A percentile compares a stretch with the other conserved stretches of the same genome.
Evolutionary conservation across 2,113 vertebrate species (phyloP).

Genomic region (Herpailurus yagouaroundi): DNA sequence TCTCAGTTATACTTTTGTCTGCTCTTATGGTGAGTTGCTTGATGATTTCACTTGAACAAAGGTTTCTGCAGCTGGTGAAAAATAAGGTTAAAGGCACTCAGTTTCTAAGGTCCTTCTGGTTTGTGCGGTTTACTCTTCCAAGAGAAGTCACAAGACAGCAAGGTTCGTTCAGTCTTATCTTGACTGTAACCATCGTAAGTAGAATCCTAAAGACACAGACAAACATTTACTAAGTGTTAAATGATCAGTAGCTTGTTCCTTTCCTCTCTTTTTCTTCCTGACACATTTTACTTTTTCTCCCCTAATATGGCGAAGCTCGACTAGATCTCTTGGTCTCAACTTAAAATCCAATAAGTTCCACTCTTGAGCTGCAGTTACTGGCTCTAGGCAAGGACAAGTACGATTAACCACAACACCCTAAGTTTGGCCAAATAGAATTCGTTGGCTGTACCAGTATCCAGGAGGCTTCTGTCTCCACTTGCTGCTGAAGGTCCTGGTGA

Average conservation of each 20-base stretch:
- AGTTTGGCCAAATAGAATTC: background rate
- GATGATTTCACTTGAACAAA: background rate
- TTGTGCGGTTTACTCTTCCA: background rate
- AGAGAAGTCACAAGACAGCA: background rate
- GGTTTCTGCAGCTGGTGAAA: background rate
- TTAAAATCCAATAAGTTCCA: background rate
- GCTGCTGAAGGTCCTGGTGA: background rate
- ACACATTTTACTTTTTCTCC: background rate
- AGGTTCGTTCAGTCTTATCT: background rate
- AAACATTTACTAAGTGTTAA: background rate
- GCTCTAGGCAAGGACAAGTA: background rate
- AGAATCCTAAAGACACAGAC: too few species aligned
- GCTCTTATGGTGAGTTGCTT: background rate
- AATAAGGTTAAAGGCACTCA: background rate
- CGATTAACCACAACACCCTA: background rate
- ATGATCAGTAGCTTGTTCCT: background rate
- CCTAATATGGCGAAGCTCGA: background rate
- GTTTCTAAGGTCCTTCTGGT: background rate
- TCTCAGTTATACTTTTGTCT: background rate
- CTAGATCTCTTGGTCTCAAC: background rate
- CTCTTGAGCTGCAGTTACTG: background rate
- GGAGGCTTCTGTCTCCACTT: background rate
- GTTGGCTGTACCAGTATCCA: background rate
- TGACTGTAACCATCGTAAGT: background rate
- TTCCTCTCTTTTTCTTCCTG: background rate